A percentile compares a stretch with the other conserved stretches of the same genome.
These are phyloP conservation scores for Argyresthia goedartella DNA, from an alignment of 2,888 invertebrate species.

Conservation along the genomic window DNA sequence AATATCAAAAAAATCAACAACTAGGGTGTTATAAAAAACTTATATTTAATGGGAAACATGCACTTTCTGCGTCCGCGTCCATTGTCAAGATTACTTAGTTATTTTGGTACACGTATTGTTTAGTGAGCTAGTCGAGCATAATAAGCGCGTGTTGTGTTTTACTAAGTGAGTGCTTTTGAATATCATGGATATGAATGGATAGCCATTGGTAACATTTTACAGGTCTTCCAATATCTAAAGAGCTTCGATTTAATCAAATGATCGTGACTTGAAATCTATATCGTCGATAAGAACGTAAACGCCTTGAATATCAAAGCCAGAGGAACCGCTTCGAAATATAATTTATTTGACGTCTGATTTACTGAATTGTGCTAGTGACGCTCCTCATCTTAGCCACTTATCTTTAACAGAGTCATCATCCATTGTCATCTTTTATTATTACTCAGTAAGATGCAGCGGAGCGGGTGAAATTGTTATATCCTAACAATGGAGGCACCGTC, in stretches of 20 bases:
- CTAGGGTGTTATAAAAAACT: constrained; percentile 37
- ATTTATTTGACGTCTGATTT: constrained; percentile 49
- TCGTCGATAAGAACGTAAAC: too few species aligned
- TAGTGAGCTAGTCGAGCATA: constrained; percentile 24
- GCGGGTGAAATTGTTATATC: constrained; percentile 63
- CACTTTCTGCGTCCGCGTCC: constrained; percentile 28
- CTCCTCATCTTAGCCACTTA: constrained; percentile 57
- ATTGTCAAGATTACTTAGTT: constrained; percentile 34
- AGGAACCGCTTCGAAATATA: too few species aligned
- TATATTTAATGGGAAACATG: constrained; percentile 27
- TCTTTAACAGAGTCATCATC: constrained; percentile 65
- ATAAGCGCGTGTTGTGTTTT: constrained; percentile 24
- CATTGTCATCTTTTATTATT: constrained; percentile 68
- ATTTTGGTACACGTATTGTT: constrained; percentile 26
- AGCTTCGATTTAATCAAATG: too few species aligned
- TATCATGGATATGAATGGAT: too few species aligned
- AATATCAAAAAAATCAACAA: too few species aligned
- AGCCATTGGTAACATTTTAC: background rate
- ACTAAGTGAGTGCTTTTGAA: constrained; percentile 13
- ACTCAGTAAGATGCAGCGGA: constrained; percentile 59
- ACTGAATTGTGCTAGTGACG: constrained; percentile 54
- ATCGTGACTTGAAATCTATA: too few species aligned
- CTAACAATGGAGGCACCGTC: constrained; percentile 59
- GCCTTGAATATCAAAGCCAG: too few species aligned
- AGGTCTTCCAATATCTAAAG: background rate